Evolutionary conservation across 30 jellyfish, hydroid and myxozoan genomes (phyloP), one percentile per base, ranked within the genome.

Genomic region (Rhopilema esculentum): DNA sequence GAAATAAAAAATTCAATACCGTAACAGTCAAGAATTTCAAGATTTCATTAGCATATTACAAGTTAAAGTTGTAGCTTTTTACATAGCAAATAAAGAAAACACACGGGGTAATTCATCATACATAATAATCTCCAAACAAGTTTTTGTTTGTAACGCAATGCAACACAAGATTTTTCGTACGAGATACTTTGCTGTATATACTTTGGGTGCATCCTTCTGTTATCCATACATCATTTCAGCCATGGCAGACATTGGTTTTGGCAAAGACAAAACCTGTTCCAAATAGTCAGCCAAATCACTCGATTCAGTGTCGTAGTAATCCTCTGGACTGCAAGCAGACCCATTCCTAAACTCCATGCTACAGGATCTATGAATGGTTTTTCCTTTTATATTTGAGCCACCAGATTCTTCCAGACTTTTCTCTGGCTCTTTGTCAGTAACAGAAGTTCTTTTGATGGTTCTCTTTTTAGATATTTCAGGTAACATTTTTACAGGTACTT

Each of bases 181-280:
- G n/a, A 40, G 57, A 40, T 40, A 40, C 12, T 40, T 6, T 40
- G 57, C 6, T 40, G 57, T 2, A 6, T 40, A 40, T 40, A 40
- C 57, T 2, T 12, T 40, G 57, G 9, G 9, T 0, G 64, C 24
- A 27, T 70, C 62, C 63, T 70, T 19, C 33, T 19, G 28, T 91
- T 69, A 93, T 9, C 98, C 97, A 89, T 94, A 94, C 99, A 94
- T 94, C 99, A 94, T 94, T 75, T 94, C 99, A 4, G 99, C 99
- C 99, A 94, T 94, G 8, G 93, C 84, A n/a, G 99, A 94, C 99
- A 94, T 94, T 24, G 99, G 99, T 69, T 90, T 94, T n/a, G 99
- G 99, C n/a, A 94, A 61, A 86, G 53, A 85, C 68, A 94, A 52
- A 27, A 86, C 72, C 69, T 94, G 97, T 40, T 90, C 99, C 80